Conservation (phyloP, 2,113 vertebrate species). For the Danionella cerebrum region DNA sequence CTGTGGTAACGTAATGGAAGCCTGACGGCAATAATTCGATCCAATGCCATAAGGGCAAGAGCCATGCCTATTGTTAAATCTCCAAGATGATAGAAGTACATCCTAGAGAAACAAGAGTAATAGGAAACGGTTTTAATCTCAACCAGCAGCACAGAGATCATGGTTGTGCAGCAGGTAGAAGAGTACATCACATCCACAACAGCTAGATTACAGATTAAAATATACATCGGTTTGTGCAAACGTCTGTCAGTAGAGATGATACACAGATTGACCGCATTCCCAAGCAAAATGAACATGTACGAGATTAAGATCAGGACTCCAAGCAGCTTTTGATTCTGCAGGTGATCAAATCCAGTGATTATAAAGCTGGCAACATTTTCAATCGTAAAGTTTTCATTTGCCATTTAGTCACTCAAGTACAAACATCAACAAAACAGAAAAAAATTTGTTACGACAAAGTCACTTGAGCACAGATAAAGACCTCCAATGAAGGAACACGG, state of each 20-base stretch:
- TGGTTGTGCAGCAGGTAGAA: conserved; percentile 15
- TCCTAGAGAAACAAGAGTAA: conserved; percentile 28
- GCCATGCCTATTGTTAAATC: conserved; percentile 3
- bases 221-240: conserved; percentile 42
- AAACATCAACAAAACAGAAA: background rate
- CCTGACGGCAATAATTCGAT: conserved; percentile 36
- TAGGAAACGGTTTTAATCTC: conserved; percentile 34
- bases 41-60: conserved; percentile 31
- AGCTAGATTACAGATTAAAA: conserved; percentile 39
- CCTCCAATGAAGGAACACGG: background rate
- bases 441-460: background rate
- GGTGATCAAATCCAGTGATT: conserved; percentile 20
- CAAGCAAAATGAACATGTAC: conserved; percentile 28
- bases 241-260: conserved; percentile 24
- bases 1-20: conserved; percentile 32
- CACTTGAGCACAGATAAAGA: background rate
- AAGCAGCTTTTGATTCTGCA: conserved; percentile 22
- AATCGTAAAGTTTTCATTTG: background rate
- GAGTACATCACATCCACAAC: conserved; percentile 34
- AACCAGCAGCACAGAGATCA: conserved; percentile 35
- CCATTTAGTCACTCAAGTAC: conserved; percentile 1
- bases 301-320: conserved; percentile 19
- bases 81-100: conserved; percentile 32
- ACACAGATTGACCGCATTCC: conserved; percentile 23
- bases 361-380: conserved; percentile 20